Percentiles rank a stretch among this genome's conserved stretches.
These are phyloP conservation scores for Gymnocephalus cernua DNA, from an alignment of 2,113 vertebrate species.

Conservation along the genomic window DNA sequence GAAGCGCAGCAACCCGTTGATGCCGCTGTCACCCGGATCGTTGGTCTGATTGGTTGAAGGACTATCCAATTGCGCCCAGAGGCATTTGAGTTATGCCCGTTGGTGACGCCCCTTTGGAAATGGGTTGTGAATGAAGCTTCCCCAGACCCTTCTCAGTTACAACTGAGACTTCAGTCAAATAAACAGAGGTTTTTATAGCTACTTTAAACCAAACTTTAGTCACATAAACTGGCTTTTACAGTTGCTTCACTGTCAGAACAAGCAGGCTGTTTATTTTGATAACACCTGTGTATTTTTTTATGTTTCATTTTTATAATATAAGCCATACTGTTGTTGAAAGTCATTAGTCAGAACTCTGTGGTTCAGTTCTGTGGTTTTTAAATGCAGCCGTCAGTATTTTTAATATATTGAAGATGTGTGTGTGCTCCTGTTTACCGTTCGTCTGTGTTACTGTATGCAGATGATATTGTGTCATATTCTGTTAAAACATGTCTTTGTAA, in stretches of 20 bases:
- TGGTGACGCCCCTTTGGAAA: too few species aligned
- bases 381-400: constrained; percentile 35
- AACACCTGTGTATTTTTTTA: not conserved
- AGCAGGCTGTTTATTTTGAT: not conserved
- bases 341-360: not conserved
- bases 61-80: too few species aligned
- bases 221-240: not conserved
- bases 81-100: too few species aligned
- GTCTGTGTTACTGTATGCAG: not conserved
- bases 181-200: too few species aligned
- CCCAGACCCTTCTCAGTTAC: too few species aligned
- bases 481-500: not conserved
- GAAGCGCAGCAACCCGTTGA: too few species aligned
- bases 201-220: not conserved
- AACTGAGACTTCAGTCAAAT: too few species aligned
- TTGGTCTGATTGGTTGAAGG: too few species aligned
- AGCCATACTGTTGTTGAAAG: not conserved
- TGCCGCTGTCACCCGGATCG: too few species aligned
- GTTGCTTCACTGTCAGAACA: not conserved
- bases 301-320: not conserved
- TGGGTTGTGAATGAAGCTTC: too few species aligned
- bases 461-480: not conserved
- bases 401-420: not conserved
- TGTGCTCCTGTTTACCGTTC: not conserved
- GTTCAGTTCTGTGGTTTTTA: constrained; percentile 23